A percentile compares a stretch with the other conserved stretches of the same genome.
Evolutionary conservation across 2,113 vertebrate species (phyloP).

Genomic region (Naja naja): DNA sequence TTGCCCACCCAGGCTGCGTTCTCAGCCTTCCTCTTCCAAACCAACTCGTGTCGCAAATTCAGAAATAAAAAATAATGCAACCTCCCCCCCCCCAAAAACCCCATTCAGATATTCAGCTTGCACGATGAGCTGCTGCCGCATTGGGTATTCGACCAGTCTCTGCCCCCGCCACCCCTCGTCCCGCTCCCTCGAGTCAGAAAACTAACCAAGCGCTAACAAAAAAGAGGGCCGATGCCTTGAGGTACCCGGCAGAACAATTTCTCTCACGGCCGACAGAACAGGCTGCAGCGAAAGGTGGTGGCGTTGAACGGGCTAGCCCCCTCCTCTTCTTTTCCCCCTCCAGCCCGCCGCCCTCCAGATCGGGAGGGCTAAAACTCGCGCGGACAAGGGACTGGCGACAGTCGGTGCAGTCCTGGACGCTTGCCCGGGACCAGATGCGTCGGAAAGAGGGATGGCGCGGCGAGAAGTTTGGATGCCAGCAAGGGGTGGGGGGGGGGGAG

Average conservation of each 20-base stretch:
- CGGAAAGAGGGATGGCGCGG: neutral
- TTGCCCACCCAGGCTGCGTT: neutral
- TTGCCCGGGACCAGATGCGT: neutral
- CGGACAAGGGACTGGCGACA: neutral
- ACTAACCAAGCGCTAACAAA: neutral
- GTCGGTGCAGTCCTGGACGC: neutral
- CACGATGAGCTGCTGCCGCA: neutral
- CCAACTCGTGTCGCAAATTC: neutral
- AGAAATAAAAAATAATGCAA: neutral
- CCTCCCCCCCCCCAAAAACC: neutral
- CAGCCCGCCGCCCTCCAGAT: neutral
- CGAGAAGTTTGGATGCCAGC: neutral
- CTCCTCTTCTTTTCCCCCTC: neutral
- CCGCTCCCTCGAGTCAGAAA: neutral
- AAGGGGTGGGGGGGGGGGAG: too few species aligned
- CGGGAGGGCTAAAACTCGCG: neutral
- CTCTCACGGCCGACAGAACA: neutral
- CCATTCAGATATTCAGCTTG: neutral
- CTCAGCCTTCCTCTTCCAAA: neutral
- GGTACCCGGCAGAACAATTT: neutral
- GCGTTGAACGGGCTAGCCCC: neutral
- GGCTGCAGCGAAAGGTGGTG: neutral
- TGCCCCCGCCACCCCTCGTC: neutral
- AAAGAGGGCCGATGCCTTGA: neutral
- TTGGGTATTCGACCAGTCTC: too few species aligned